These are phyloP conservation scores for Crioceris asparagi DNA, from an alignment of 2,888 invertebrate genomes.

Conservation along the genomic window DNA sequence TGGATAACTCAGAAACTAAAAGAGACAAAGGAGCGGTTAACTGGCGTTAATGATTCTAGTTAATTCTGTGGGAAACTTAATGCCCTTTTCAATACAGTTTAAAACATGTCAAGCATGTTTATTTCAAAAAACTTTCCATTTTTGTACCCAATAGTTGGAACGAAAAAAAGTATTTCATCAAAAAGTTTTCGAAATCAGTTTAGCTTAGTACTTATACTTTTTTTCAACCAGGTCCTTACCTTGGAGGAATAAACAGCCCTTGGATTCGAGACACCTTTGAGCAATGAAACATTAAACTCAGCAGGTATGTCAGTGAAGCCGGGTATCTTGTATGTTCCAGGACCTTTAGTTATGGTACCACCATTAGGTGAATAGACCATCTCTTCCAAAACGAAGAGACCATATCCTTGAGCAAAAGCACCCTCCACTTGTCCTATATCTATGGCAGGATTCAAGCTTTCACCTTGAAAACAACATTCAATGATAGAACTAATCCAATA, in stretches of 20 bases:
- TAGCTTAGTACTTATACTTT: no score
- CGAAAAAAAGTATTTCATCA: no score
- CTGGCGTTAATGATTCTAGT: no score
- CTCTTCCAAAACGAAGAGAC: constrained; percentile 84
- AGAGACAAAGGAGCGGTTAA: no score
- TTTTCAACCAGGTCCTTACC: constrained; percentile 43
- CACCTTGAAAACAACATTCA: constrained; percentile 41
- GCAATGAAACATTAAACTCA: constrained; percentile 83
- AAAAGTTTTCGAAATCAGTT: no score
- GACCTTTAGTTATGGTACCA: constrained; percentile 72
- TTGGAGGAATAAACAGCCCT: constrained; percentile 92
- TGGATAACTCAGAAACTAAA: no score
- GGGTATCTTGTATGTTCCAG: constrained; percentile 90
- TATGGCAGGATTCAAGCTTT: constrained; percentile 91
- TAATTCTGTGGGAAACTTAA: no score
- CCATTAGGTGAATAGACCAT: constrained; percentile 78
- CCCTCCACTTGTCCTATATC: constrained; percentile 97
- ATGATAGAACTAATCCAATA: no score
- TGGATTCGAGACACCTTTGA: constrained; percentile 84
- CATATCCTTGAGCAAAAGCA: constrained; percentile 89
- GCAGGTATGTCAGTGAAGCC: constrained; percentile 85
- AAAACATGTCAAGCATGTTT: no score
- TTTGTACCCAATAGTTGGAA: no score
- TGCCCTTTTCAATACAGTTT: no score
- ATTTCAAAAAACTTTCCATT: no score